A percentile compares a stretch with the other conserved stretches of the same genome.
phyloP scores from a whole-genome alignment of 2,113 vertebrate genomes.

The Trogon melanurus region DNA sequence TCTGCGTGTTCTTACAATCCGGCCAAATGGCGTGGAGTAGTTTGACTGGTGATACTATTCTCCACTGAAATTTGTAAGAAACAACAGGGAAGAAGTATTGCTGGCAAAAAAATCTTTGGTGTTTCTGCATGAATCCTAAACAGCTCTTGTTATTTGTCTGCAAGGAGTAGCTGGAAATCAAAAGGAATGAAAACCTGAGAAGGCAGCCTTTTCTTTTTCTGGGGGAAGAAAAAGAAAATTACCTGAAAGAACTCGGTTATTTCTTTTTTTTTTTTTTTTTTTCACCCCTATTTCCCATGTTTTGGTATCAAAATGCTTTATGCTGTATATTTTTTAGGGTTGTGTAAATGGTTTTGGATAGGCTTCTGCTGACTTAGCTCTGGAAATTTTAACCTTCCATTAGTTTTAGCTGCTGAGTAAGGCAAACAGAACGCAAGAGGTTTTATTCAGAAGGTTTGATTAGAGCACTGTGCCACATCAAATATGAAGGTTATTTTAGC shows the following conservation, averaged over 20 bases:
- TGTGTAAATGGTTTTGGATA: constrained; percentile 55
- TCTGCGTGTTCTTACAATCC: constrained; percentile 22
- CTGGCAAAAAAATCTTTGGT: background rate
- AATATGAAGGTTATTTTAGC: background rate
- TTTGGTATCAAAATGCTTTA: constrained; percentile 31
- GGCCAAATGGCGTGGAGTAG: constrained; percentile 7
- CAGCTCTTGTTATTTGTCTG: constrained; percentile 30
- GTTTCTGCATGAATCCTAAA: constrained; percentile 24
- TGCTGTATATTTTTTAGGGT: background rate
- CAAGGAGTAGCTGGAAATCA: constrained; percentile 13
- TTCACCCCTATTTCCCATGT: background rate
- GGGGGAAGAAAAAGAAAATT: background rate
- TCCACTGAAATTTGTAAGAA: constrained; percentile 21
- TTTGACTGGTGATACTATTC: constrained; percentile 23
- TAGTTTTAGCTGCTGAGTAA: background rate
- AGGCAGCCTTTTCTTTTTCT: background rate
- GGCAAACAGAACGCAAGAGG: background rate
- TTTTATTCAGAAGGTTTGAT: background rate
- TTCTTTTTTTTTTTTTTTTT: background rate
- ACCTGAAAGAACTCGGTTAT: background rate
- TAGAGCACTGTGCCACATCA: background rate
- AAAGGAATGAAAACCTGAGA: constrained; percentile 16
- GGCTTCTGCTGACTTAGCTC: constrained; percentile 60
- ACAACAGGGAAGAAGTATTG: constrained; percentile 10
- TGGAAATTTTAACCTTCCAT: constrained; percentile 71